phyloP scores from a whole-genome alignment of 2,797 vertebrate genomes.

The Rhincodon typus region DNA sequence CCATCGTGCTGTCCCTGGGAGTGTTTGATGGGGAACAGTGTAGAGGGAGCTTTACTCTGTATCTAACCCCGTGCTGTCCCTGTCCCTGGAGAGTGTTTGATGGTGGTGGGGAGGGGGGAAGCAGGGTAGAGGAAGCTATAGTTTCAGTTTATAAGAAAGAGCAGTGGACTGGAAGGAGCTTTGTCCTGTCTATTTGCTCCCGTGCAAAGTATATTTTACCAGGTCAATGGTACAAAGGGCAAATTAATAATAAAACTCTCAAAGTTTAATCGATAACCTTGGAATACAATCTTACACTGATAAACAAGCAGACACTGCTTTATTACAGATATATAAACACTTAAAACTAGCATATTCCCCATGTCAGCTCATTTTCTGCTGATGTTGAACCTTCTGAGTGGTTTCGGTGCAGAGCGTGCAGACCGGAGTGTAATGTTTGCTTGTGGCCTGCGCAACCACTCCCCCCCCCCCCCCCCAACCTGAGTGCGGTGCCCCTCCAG shows the following conservation, averaged over 20 bases:
- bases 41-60: no score
- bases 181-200: no score
- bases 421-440: not conserved
- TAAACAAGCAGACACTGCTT: slow-evolving; percentile 11
- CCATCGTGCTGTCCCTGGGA: no score
- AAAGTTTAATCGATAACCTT: not conserved
- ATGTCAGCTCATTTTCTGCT: not conserved
- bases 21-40: no score
- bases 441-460: not conserved
- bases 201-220: not conserved
- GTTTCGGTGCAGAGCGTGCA: not conserved
- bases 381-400: not conserved
- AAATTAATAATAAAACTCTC: not conserved
- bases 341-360: not conserved
- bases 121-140: no score
- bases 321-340: not conserved
- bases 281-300: not conserved
- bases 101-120: no score
- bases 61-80: no score
- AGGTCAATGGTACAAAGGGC: not conserved
- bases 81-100: no score
- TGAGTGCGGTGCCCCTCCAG: slow-evolving; percentile 41
- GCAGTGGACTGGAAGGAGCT: no score
- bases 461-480: not conserved
- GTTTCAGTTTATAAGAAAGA: no score